Evolutionary conservation across 2,113 vertebrate species (phyloP).

Genomic region (Bambusicola thoracicus): DNA sequence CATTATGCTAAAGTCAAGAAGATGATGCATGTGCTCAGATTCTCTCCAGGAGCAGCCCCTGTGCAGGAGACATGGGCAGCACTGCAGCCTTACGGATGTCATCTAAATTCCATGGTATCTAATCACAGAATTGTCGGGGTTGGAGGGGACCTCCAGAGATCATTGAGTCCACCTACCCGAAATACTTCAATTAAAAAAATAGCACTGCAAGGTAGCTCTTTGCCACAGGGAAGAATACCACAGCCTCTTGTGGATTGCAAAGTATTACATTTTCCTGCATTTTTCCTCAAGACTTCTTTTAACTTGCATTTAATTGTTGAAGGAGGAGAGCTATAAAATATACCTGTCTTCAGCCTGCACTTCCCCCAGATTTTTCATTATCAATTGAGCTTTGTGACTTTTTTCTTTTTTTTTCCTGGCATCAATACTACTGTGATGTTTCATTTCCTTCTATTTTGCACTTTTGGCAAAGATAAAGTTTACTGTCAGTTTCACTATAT

Average conservation of each 20-base stretch:
- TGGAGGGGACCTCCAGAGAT: too few species aligned
- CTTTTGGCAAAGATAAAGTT: constrained; percentile 12
- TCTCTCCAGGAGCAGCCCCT: not conserved
- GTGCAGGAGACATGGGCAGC: not conserved
- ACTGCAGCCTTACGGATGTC: not conserved
- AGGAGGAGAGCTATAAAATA: not conserved
- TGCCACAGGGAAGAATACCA: fast-evolving
- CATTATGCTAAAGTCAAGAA: not conserved
- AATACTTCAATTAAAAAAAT: not conserved
- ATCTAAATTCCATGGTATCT: too few species aligned
- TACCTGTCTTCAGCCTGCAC: constrained; percentile 16
- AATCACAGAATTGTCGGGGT: too few species aligned
- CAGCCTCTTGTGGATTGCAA: not conserved
- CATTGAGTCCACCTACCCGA: too few species aligned
- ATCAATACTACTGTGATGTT: not conserved
- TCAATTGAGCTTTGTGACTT: not conserved
- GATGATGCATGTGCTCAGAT: not conserved
- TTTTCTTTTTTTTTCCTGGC: not conserved
- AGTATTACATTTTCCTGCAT: not conserved
- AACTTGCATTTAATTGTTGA: not conserved
- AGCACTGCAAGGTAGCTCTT: not conserved
- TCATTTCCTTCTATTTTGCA: constrained; percentile 53
- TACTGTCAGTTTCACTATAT: not conserved
- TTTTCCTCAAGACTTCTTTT: not conserved
- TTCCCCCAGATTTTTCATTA: constrained; percentile 40